Evolutionary conservation across 2,113 vertebrate species (phyloP).

Genomic region (Cyphomyrus plagiostoma): DNA sequence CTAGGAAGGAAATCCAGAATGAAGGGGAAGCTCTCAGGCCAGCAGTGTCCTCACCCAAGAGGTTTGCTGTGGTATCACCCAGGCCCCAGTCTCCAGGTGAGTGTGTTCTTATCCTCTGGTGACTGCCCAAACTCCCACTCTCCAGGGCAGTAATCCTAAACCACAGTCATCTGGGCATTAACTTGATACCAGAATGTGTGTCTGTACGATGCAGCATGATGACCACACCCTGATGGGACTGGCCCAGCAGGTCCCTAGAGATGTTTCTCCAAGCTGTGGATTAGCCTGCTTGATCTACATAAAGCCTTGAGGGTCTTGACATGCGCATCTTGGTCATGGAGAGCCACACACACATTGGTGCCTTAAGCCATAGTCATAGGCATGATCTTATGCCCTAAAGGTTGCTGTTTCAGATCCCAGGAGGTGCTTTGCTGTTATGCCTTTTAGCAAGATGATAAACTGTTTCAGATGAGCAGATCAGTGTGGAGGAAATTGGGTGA

Average conservation of each 20-base stretch:
- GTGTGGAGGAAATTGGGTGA: not conserved
- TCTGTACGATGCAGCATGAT: not conserved
- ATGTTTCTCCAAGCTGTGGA: not conserved
- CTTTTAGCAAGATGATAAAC: not conserved
- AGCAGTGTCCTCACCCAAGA: conserved; percentile 71
- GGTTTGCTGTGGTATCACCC: conserved; percentile 51
- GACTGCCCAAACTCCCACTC: no score
- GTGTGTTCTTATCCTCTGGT: not conserved
- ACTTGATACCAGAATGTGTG: not conserved
- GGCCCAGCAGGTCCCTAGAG: not conserved
- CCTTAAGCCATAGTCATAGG: not conserved
- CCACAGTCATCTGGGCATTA: not conserved
- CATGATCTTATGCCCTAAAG: not conserved
- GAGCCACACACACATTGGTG: not conserved
- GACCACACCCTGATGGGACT: not conserved
- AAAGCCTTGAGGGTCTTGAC: not conserved
- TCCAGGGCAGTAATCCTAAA: not conserved
- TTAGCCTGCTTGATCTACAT: not conserved
- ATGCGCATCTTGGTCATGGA: not conserved
- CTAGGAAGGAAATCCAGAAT: conserved; percentile 73
- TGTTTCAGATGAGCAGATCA: not conserved
- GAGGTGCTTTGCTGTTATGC: not conserved
- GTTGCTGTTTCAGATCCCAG: not conserved
- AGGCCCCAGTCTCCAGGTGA: conserved; percentile 79
- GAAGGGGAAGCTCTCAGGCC: conserved; percentile 63